A percentile compares a stretch with the other conserved stretches of the same genome.
phyloP scores from a whole-genome alignment of 1,140 invertebrate genomes.

The Lepidurus arcticus region DNA sequence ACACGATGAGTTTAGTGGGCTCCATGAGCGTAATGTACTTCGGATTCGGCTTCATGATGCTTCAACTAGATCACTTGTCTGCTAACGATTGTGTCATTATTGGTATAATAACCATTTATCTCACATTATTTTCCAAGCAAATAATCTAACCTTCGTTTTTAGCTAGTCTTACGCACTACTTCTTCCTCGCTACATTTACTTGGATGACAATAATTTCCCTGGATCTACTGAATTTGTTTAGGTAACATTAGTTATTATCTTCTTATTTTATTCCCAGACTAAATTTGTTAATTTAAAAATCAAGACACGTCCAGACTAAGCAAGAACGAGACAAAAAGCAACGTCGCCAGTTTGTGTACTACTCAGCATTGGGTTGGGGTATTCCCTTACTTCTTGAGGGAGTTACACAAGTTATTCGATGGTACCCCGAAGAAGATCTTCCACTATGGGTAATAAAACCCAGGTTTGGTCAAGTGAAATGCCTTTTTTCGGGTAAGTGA shows the following conservation, averaged over 20 bases:
- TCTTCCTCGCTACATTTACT: neutral
- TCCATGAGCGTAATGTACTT: neutral
- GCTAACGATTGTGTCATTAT: neutral
- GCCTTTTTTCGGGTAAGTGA: too few species aligned
- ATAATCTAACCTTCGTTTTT: neutral
- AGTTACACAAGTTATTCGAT: constrained; percentile 52
- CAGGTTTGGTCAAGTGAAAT: too few species aligned
- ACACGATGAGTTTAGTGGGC: neutral
- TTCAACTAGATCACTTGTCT: neutral
- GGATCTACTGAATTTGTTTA: neutral
- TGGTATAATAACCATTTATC: neutral
- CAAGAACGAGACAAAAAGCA: neutral
- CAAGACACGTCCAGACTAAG: neutral
- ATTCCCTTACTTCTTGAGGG: constrained; percentile 59
- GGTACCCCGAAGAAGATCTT: constrained; percentile 54
- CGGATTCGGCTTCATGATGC: too few species aligned
- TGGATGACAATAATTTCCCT: neutral
- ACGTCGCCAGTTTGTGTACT: neutral
- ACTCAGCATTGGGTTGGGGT: neutral
- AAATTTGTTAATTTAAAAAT: neutral
- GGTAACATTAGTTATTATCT: neutral
- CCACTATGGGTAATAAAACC: constrained; percentile 50
- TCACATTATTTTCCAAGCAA: neutral
- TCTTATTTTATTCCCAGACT: neutral
- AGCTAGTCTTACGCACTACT: neutral